These are phyloP conservation scores for Chelidonichthys spinosus DNA, from an alignment of 2,797 vertebrate species.

Conservation along the genomic window DNA sequence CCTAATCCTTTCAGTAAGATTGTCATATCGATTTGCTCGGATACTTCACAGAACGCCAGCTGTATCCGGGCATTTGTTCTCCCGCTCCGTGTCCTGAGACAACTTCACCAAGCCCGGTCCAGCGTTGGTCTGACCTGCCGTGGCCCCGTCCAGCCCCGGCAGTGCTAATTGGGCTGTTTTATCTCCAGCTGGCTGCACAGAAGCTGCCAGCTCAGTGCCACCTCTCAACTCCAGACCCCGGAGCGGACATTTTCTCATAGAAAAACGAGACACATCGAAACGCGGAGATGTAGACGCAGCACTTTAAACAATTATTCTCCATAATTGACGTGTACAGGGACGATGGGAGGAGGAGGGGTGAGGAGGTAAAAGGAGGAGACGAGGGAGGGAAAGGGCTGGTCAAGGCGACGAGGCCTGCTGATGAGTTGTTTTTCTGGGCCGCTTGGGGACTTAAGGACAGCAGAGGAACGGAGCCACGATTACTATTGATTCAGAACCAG, in stretches of 20 bases:
- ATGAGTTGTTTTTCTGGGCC: conserved; percentile 38
- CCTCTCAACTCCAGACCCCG: conserved; percentile 41
- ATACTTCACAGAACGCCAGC: conserved; percentile 20
- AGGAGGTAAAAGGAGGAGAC: conserved; percentile 4
- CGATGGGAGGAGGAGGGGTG: conserved; percentile 10
- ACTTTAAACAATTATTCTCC: conserved; percentile 6
- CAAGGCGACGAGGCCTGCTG: conserved; percentile 3
- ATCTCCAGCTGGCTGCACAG: conserved; percentile 61
- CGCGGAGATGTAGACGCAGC: conserved; percentile 23
- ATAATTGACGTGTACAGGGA: neutral
- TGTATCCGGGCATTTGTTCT: neutral
- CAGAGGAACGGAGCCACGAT: conserved; percentile 44
- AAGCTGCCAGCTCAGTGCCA: conserved; percentile 50
- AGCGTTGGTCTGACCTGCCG: conserved; percentile 42
- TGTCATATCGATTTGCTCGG: conserved; percentile 17
- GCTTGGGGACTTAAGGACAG: conserved; percentile 45
- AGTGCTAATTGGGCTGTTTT: conserved; percentile 71
- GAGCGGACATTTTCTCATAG: conserved; percentile 35
- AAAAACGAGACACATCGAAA: conserved; percentile 41
- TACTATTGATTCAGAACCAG: conserved; percentile 69
- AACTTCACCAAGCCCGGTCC: conserved; percentile 8
- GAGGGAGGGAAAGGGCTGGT: conserved; percentile 22
- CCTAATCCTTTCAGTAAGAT: conserved; percentile 18
- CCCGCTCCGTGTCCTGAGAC: conserved; percentile 1
- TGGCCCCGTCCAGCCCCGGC: conserved; percentile 38